Base-by-base conservation (phyloP, 2,113 vertebrate species). In the Epinephelus lanceolatus region DNA sequence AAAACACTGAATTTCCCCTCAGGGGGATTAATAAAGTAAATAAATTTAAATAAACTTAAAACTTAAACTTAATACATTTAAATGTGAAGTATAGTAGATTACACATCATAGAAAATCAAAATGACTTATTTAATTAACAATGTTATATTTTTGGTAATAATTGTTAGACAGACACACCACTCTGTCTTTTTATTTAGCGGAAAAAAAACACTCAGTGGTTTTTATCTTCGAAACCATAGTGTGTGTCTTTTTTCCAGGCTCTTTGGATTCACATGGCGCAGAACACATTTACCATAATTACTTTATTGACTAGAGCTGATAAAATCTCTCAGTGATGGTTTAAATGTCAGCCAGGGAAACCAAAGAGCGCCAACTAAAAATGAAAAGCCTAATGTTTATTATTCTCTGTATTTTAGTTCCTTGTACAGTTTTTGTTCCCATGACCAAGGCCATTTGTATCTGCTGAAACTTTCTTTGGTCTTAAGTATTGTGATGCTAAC, bases 221-320 rank as follows among this genome's bases (percentile, higher is more conserved):
- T 70, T 51, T 7, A 18, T 42, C 27, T 9, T 23, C 57, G 21
- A 60, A 30, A 21, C 53, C 4, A 60, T 11, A 2, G 17, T 18
- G 62, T 18, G 47, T 12, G 18, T 49, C 42, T 65, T 70, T 45
- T 37, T 53, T 60, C 40, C 30, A 0, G 8, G 11, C 14, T 68
- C 25, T 63, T 52, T 65, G 65, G 37, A 53, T 69, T 33, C 57
- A 30, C 30, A 37, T 47, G 11, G 17, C 1, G 12, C 17, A 51
- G 21, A 71, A 49, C 59, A 37, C 40, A 77, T 78, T 40, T 23
- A 72, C 47, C 61, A 30, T 11, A 69, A 57, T 55, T n/a, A 62
- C 18, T 78, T 73, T 69, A 72, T 72, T 60, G 55, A 72, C 21
- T 30, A 40, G 74, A 78, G 61, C 61, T 81, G 84, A 81, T 63